Evolutionary conservation across 2,113 vertebrate genomes (phyloP), one percentile per base, ranked within the genome.

Genomic region (Equus przewalskii): DNA sequence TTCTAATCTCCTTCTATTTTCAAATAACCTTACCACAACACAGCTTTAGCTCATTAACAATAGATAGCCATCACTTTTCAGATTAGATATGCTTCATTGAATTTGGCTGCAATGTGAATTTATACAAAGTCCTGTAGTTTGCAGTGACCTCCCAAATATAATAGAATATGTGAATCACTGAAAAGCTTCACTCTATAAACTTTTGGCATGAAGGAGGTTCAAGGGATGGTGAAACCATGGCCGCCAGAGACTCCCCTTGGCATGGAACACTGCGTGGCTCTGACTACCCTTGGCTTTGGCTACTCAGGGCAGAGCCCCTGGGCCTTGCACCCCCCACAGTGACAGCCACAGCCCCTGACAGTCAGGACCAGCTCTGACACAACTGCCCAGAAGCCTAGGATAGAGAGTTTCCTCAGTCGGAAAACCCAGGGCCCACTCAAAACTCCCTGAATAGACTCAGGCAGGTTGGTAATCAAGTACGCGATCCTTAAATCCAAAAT

Each of bases 21-120:
- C 96, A 97, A 97, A 96, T 80, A 97, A 96, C 90, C 83, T 96
- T 81, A 96, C 60, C 60, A 81, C 94, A 96, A 95, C 75, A 88
- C 51, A 94, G 87, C 65, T 95, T 97, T 88, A 88, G 44, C 76
- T 94, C 92, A 92, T 96, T 98, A 97, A 91, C 83, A 60, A 51
- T 80, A 93, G 89, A 93, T 85, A 96, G 33, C 92, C 83, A 96
- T 95, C 95, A 93, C 87, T 97, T 96, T 97, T 96, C 69, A 90
- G 92, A 97, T 97, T 90, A 95, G 84, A 44, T 92, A 88, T 64
- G 90, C 95, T 92, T 98, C 95, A 88, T 1, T 97, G 96, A 73
- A 51, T 95, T 44, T 56, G 13, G 49, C 78, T 89, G n/a, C 95
- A 84, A 30, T 83, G 83, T 36, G 26, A 95, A 95, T 96, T 96